Conservation (phyloP, 2,888 invertebrate genomes). For the Diplazon laetatorius region DNA sequence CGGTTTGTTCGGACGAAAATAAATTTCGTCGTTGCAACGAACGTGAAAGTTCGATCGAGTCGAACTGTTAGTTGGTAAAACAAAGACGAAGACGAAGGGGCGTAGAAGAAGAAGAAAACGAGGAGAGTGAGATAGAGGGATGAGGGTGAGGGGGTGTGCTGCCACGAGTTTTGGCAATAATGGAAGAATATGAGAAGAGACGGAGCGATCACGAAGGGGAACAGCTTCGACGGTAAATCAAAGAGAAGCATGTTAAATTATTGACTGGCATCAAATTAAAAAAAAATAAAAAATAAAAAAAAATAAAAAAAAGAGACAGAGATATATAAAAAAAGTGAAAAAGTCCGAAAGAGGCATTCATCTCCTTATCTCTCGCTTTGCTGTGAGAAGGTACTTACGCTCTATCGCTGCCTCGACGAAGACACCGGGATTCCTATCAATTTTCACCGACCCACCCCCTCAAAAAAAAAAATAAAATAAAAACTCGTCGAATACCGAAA, state of each 20-base stretch:
- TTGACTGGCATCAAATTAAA: slow-evolving; percentile 77
- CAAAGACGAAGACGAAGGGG: slow-evolving; percentile 6
- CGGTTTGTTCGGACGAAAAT: slow-evolving; percentile 20
- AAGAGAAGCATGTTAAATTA: slow-evolving; percentile 75
- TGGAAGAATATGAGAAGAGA: slow-evolving; percentile 20
- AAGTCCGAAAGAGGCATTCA: slow-evolving; percentile 49
- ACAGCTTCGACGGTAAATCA: slow-evolving; percentile 70
- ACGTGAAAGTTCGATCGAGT: slow-evolving; percentile 41
- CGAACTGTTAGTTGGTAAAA: slow-evolving; percentile 42
- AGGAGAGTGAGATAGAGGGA: slow-evolving; percentile 17
- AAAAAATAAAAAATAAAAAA: slow-evolving; percentile 47
- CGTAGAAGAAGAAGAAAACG: slow-evolving; percentile 12
- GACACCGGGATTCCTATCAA: slow-evolving; percentile 73
- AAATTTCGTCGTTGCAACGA: neutral
- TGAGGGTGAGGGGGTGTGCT: neutral
- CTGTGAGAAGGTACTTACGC: slow-evolving; percentile 58
- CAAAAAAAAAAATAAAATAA: slow-evolving; percentile 32
- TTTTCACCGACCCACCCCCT: slow-evolving; percentile 66
- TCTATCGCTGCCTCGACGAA: slow-evolving; percentile 67
- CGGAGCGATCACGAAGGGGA: slow-evolving; percentile 43
- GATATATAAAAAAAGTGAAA: slow-evolving; percentile 52
- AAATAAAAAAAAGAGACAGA: slow-evolving; percentile 64
- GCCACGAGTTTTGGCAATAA: slow-evolving; percentile 37
- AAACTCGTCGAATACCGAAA: slow-evolving; percentile 61
- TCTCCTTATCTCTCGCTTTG: slow-evolving; percentile 56